A percentile compares a stretch with the other conserved stretches of the same genome.
phyloP scores from a whole-genome alignment of 2,888 invertebrate genomes.

The Drosophila nigricruria region DNA sequence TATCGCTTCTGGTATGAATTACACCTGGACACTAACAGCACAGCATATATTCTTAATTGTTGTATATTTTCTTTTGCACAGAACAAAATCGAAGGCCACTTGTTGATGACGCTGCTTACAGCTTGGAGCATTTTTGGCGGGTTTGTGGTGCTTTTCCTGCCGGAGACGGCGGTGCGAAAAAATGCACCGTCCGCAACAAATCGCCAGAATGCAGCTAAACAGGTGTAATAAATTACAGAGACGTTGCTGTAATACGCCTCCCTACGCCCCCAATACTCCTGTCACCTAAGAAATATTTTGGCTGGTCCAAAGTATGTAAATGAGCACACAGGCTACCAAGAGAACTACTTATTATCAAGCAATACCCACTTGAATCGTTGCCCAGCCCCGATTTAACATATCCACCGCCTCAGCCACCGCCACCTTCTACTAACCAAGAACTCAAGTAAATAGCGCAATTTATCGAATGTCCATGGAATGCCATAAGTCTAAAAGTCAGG shows the following conservation, averaged over 20 bases:
- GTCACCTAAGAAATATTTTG: conserved; percentile 72
- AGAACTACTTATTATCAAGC: conserved; percentile 35
- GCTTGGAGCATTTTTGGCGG: conserved; percentile 90
- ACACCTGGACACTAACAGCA: neutral
- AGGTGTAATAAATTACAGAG: conserved; percentile 61
- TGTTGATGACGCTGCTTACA: conserved; percentile 91
- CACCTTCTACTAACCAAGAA: conserved; percentile 46
- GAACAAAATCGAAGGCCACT: conserved; percentile 88
- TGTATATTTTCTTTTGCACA: conserved; percentile 75
- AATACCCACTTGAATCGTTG: conserved; percentile 38
- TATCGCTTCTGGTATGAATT: conserved; percentile 90
- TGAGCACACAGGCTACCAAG: conserved; percentile 44
- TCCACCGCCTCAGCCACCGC: conserved; percentile 70
- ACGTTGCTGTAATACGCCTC: neutral
- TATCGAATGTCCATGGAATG: conserved; percentile 68
- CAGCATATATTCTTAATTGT: neutral
- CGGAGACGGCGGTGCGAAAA: conserved; percentile 87
- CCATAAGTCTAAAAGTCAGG: conserved; percentile 69
- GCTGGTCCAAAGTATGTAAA: conserved; percentile 81
- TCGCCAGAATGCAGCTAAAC: conserved; percentile 63
- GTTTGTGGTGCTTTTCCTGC: conserved; percentile 89
- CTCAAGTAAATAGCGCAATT: conserved; percentile 44
- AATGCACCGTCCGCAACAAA: conserved; percentile 33
- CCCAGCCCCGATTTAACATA: conserved; percentile 62
- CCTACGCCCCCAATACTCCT: conserved; percentile 4